Evolutionary conservation across 1,140 invertebrate genomes (phyloP).

Genomic region (Ceratoteleas bidentatus): DNA sequence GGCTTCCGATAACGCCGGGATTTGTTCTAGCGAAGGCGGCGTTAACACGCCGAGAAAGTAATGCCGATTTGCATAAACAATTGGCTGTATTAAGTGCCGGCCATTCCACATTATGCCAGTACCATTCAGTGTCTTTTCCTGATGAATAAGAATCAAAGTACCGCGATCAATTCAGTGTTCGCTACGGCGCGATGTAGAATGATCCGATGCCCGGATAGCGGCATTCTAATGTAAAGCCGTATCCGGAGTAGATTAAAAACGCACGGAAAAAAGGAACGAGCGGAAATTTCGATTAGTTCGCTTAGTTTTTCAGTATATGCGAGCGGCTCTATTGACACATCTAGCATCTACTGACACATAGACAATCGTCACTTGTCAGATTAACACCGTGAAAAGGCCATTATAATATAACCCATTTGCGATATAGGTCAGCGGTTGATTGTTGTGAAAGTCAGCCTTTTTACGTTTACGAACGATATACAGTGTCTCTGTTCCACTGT

Average conservation of each 20-base stretch:
- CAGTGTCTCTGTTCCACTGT: too few relatives aligned
- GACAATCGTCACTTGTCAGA: too few relatives aligned
- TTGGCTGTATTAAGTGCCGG: conserved; percentile 56
- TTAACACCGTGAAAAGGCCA: too few relatives aligned
- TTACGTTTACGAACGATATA: too few relatives aligned
- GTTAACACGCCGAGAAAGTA: conserved; percentile 61
- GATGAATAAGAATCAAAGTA: conserved; percentile 51
- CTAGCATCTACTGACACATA: too few relatives aligned
- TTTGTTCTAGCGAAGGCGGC: conserved; percentile 55
- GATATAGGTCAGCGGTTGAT: too few relatives aligned
- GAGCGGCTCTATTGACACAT: too few relatives aligned
- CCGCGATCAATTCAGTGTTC: conserved; percentile 50
- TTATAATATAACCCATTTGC: too few relatives aligned
- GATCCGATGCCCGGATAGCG: conserved; percentile 21
- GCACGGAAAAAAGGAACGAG: not conserved
- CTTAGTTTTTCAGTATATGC: too few relatives aligned
- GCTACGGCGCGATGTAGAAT: conserved; percentile 32
- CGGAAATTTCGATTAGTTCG: too few relatives aligned
- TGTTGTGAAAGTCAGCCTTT: too few relatives aligned
- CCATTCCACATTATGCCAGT: conserved; percentile 43
- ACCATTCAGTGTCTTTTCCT: conserved; percentile 39
- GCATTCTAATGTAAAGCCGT: conserved; percentile 39
- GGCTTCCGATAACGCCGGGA: conserved; percentile 55
- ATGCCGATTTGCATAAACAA: conserved; percentile 63
- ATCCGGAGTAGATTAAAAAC: conserved; percentile 9